Percentiles rank a stretch among this genome's conserved stretches.
phyloP scores from a whole-genome alignment of 2,797 vertebrate genomes.

The Hephaestus fuliginosus region DNA sequence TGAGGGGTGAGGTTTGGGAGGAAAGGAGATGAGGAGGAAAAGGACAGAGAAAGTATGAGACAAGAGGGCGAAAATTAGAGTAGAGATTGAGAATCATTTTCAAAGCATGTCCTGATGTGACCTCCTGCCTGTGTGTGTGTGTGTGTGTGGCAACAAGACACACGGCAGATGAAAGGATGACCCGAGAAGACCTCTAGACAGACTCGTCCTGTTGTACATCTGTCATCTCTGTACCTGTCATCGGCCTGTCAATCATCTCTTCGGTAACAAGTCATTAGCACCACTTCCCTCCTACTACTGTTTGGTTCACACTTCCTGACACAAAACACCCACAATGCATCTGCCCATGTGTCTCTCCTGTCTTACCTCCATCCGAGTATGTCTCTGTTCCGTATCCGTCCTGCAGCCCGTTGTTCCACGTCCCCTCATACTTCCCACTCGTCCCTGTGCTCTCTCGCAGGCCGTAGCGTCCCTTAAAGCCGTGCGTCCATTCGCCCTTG shows the following conservation, averaged over 20 bases:
- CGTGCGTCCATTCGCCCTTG: constrained; percentile 98
- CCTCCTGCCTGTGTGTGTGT: constrained; percentile 15
- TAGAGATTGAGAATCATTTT: constrained; percentile 12
- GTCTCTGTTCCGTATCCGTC: constrained; percentile 99
- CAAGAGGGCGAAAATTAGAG: background rate
- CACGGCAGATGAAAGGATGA: constrained; percentile 32
- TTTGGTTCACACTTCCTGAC: constrained; percentile 36
- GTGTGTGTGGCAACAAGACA: constrained; percentile 6
- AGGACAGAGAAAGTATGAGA: background rate
- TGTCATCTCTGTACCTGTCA: constrained; percentile 19
- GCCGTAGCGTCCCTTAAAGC: constrained; percentile 99
- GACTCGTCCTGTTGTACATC: constrained; percentile 38
- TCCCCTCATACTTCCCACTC: constrained; percentile 97
- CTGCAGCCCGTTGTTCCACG: constrained; percentile 99
- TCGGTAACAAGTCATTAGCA: constrained; percentile 30
- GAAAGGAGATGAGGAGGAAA: background rate
- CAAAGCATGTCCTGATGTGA: constrained; percentile 40
- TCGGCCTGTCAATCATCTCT: constrained; percentile 43
- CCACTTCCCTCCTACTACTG: constrained; percentile 31
- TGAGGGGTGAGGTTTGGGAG: constrained; percentile 4
- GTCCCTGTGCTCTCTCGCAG: constrained; percentile 95
- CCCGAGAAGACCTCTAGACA: constrained; percentile 49
- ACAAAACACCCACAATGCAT: constrained; percentile 59
- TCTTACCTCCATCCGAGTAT: constrained; percentile 98
- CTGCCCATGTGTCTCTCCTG: background rate